Conservation (phyloP, 2,797 vertebrate genomes). For the Xerus rutilus region DNA sequence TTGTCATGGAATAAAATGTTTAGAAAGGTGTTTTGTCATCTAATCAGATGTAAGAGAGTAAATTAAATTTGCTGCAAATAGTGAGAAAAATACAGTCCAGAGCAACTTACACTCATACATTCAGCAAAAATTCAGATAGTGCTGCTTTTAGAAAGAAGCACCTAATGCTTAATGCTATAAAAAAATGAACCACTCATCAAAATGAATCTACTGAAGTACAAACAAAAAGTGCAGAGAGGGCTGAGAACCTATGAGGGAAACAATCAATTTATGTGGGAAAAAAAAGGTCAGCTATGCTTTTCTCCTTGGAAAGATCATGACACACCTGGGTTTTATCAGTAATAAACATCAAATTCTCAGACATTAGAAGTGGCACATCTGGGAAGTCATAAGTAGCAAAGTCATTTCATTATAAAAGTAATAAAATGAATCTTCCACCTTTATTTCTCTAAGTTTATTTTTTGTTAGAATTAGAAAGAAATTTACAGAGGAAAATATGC, state of each 20-base stretch:
- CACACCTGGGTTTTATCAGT: neutral
- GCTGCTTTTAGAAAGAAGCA: conserved; percentile 50
- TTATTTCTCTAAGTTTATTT: neutral
- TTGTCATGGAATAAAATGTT: neutral
- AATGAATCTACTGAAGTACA: conserved; percentile 26
- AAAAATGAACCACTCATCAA: conserved; percentile 58
- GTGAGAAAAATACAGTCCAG: conserved; percentile 66
- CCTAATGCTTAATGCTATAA: conserved; percentile 47
- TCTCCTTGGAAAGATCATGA: neutral
- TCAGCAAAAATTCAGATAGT: conserved; percentile 64
- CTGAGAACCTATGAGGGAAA: neutral
- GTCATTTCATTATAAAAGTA: neutral
- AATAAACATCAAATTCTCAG: neutral
- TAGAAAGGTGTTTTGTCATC: conserved; percentile 69
- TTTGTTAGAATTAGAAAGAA: neutral
- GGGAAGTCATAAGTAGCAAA: neutral
- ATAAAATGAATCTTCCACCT: neutral
- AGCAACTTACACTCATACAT: conserved; percentile 70
- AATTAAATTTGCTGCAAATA: conserved; percentile 73
- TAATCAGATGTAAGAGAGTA: conserved; percentile 63
- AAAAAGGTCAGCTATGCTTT: neutral
- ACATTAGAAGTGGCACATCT: neutral
- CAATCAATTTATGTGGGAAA: neutral
- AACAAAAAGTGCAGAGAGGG: neutral
- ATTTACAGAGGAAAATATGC: neutral